Conservation (phyloP, 1,140 invertebrate genomes). For the Drepana arcuata region DNA sequence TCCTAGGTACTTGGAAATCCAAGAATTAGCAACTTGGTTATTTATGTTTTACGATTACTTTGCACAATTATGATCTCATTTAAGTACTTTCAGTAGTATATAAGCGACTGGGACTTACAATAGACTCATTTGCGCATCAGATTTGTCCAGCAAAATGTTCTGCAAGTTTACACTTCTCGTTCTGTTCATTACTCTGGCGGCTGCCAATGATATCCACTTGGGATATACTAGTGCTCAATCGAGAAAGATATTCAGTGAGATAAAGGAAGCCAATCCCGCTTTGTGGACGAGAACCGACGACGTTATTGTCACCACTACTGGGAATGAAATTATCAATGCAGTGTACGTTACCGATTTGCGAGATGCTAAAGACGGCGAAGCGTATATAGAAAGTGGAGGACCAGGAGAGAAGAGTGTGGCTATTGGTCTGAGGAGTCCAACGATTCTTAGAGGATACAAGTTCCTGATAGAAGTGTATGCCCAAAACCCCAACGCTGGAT, state of each 20-base stretch:
- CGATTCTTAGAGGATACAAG: slow-evolving; percentile 51
- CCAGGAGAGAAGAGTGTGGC: slow-evolving; percentile 45
- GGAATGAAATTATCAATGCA: slow-evolving; percentile 41
- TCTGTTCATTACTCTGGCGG: slow-evolving; percentile 10
- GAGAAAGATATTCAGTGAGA: slow-evolving; percentile 42
- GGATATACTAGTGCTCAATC: slow-evolving; percentile 27
- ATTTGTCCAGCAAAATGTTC: slow-evolving; percentile 6
- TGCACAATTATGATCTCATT: slow-evolving; percentile 12
- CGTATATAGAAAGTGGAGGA: slow-evolving; percentile 43
- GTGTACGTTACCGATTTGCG: slow-evolving; percentile 44
- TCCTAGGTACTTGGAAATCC: too few relatives aligned
- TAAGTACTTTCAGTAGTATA: slow-evolving; percentile 4
- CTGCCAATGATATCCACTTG: slow-evolving; percentile 36
- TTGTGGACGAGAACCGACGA: slow-evolving; percentile 52
- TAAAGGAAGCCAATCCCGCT: slow-evolving; percentile 46
- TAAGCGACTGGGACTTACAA: slow-evolving; percentile 1
- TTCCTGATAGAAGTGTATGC: slow-evolving; percentile 51
- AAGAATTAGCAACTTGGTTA: too few relatives aligned
- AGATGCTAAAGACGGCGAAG: slow-evolving; percentile 44
- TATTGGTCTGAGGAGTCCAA: slow-evolving; percentile 41
- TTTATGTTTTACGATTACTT: too few relatives aligned
- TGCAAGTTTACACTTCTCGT: slow-evolving; percentile 2
- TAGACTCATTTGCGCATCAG: slow-evolving; percentile 1
- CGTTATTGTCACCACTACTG: slow-evolving; percentile 35
- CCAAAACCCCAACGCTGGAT: slow-evolving; percentile 24